Evolutionary conservation across 2,888 invertebrate genomes (phyloP), one percentile per base, ranked within the genome.

Genomic region (Tipula unca): DNA sequence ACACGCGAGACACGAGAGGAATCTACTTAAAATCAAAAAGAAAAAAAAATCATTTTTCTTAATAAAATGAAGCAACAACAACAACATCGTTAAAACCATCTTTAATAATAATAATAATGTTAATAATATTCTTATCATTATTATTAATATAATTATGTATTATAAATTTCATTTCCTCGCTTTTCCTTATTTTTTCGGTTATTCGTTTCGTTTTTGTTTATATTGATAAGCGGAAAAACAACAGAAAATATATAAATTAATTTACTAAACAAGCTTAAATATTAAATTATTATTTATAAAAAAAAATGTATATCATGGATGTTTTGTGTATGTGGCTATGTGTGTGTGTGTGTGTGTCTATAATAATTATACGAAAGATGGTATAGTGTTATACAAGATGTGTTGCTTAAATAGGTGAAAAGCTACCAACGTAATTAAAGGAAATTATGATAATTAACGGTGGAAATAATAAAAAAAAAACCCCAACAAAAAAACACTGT

Each of bases 341-440:
- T 54, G 48, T 54, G 17, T 69, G 69, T 69, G 69, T 20, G 69
- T 69, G 13, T 25, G 25, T 69, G n/a, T n/a, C 4, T 36, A 6
- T 36, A n/a, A n/a, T n/a, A n/a, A n/a, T n/a, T n/a, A 39, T 39
- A 48, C n/a, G 32, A 32, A 48, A 48, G 48, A 48, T 48, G 32
- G 32, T 6, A 10, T 2, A 10, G n/a, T 48, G 48, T 0, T 48
- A 48, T 5, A 48, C 48, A 48, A 48, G 48, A 48, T 48, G 48
- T 48, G 48, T 69, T 69, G 69, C 69, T 69, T 69, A 69, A 69
- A 20, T 69, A 69, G 69, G 69, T 69, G 69, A 69, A 69, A 69
- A 69, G 69, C 25, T 69, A 25, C 69, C 13, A 69, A 69, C 69
- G 14, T 69, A 25, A 20, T 69, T 69, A 69, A 69, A n/a, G 25